Base-by-base conservation (phyloP, 2,888 invertebrate species). In the Eupithecia subumbrata region DNA sequence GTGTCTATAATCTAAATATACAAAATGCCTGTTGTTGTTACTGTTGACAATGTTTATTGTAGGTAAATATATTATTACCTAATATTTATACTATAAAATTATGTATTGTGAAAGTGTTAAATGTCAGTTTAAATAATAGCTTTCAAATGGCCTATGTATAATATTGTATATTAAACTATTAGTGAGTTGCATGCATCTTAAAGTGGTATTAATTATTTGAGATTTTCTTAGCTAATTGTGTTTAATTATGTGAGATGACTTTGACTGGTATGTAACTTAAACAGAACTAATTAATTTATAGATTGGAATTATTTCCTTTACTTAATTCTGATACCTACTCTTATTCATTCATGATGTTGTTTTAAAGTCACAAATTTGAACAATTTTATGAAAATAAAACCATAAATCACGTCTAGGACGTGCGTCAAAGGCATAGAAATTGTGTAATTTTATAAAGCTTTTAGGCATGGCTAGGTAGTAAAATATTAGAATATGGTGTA, bases 11-110 rank as follows among this genome's bases (percentile, higher is more conserved):
- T 72, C 45, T 69, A 75, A 69, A 63, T 71, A 69, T 74, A 74
- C 69, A 74, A 74, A 72, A 69, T 56, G 74, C 71, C 74, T 73
- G 52, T 74, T 73, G 68, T 67, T 78, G 71, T 78, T 76, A 72
- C 69, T 74, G 74, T 77, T 76, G 60, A 71, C 25, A 22, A 73
- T 75, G 64, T 78, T 64, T 66, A 66, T 52, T 63, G 14, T 60
- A 60, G 60, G 60, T 25, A 60, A 30, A 12, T 25, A 60, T 60
- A 56, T 56, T 56, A 56, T 60, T 60, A 60, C 60, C 60, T 60
- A 60, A 12, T 60, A 60, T 60, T 22, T 14, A 60, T 60, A 25
- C 25, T 60, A 56, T 22, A 56, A n/a, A 52, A 52, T n/a, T 56
- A 25, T 60, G 22, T 60, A 25, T 25, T 60, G 60, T 60, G 60